phyloP scores from a whole-genome alignment of 2,888 invertebrate genomes.

The Drosophila antonietae region DNA sequence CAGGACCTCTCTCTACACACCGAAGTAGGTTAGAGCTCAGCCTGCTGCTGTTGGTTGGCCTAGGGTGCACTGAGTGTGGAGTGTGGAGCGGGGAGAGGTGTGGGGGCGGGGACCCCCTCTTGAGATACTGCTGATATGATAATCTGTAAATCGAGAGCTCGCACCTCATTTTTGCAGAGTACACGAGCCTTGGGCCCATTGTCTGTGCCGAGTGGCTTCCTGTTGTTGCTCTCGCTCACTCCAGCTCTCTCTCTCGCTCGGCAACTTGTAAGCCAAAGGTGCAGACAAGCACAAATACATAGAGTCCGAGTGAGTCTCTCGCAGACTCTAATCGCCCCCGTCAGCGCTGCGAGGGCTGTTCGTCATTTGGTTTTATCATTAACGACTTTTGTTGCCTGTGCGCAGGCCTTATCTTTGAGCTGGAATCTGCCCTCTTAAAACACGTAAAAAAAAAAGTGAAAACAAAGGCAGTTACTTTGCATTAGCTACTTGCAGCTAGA shows the following conservation, averaged over 20 bases:
- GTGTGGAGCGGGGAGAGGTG: background rate
- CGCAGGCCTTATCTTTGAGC: constrained; percentile 54
- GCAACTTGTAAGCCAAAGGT: constrained; percentile 60
- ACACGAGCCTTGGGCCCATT: constrained; percentile 53
- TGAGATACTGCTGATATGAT: constrained; percentile 62
- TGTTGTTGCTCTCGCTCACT: constrained; percentile 44
- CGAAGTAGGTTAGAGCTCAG: constrained; percentile 57
- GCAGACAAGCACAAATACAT: constrained; percentile 32
- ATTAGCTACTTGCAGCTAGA: constrained; percentile 31
- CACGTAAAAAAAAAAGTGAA: constrained; percentile 41
- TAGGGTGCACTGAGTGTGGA: constrained; percentile 52
- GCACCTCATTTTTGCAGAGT: constrained; percentile 74
- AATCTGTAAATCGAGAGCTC: constrained; percentile 81
- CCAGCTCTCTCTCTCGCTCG: constrained; percentile 35
- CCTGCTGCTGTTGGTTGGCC: constrained; percentile 62
- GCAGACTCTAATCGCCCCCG: constrained; percentile 56
- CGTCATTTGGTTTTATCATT: constrained; percentile 81
- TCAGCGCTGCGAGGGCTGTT: constrained; percentile 56
- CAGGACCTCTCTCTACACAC: constrained; percentile 6
- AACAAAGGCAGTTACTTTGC: constrained; percentile 56
- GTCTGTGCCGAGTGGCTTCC: constrained; percentile 62
- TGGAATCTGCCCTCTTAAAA: constrained; percentile 56
- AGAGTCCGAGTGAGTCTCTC: background rate
- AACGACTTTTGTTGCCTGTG: constrained; percentile 72
- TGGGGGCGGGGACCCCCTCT: constrained; percentile 14